Evolutionary conservation across 2,888 invertebrate species (phyloP).

Genomic region (Noctua pronuba): DNA sequence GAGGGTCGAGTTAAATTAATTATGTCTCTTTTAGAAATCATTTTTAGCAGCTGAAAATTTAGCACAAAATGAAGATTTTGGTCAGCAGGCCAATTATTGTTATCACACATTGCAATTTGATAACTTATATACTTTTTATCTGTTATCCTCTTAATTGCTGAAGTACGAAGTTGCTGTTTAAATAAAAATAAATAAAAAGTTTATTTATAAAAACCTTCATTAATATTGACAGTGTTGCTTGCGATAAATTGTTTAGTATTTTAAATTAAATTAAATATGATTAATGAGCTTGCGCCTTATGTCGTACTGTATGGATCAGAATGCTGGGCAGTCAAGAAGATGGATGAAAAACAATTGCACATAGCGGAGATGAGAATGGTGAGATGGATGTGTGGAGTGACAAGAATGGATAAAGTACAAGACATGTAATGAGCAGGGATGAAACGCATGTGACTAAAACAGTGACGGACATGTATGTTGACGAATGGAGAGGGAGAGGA

Average conservation of each 20-base stretch:
- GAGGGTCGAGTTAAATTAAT: background rate
- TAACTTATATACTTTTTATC: constrained; percentile 31
- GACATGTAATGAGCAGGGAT: too few relatives aligned
- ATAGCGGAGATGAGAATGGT: too few relatives aligned
- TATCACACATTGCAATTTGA: constrained; percentile 50
- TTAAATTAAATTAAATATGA: background rate
- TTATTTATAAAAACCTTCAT: background rate
- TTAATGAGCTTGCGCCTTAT: constrained; percentile 14
- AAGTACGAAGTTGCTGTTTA: background rate
- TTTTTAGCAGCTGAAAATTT: background rate
- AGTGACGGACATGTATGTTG: too few relatives aligned
- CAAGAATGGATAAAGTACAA: too few relatives aligned
- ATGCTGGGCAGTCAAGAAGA: too few relatives aligned
- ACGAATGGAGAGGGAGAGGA: too few relatives aligned
- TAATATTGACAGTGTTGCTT: constrained; percentile 1
- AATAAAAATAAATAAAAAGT: background rate
- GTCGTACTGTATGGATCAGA: too few relatives aligned
- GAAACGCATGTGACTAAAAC: too few relatives aligned
- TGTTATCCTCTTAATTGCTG: background rate
- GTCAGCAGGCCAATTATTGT: constrained; percentile 35
- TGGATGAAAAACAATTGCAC: too few relatives aligned
- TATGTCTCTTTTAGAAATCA: background rate
- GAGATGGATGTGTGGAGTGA: too few relatives aligned
- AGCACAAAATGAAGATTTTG: background rate
- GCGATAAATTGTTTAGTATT: background rate